phyloP scores from a whole-genome alignment of 2,797 vertebrate species.

The Premnoplex brunnescens region DNA sequence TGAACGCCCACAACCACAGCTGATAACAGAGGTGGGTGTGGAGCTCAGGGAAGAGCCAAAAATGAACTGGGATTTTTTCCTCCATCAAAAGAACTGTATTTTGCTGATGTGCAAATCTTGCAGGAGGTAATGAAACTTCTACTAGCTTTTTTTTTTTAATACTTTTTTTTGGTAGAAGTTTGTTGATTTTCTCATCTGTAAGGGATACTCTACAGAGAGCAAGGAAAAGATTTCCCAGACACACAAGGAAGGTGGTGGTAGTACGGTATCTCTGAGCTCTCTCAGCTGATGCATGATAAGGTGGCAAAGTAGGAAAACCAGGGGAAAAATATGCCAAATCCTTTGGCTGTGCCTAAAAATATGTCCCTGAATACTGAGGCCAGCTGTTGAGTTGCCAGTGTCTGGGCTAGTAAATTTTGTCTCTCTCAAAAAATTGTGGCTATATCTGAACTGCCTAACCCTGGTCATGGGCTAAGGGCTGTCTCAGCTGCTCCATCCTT shows the following conservation, averaged over 20 bases:
- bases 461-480: not conserved
- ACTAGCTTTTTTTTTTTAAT: not conserved
- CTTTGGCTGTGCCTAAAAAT: not conserved
- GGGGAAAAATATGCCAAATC: not conserved
- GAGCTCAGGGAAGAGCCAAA: not conserved
- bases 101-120: not conserved
- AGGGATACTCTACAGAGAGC: not conserved
- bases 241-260: not conserved
- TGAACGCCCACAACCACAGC: not conserved
- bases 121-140: not conserved
- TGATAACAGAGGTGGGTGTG: not conserved
- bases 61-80: not conserved
- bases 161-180: not conserved
- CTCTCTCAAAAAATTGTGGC: not conserved
- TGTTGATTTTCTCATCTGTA: not conserved
- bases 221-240: not conserved
- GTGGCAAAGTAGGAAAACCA: not conserved
- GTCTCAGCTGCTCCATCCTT: not conserved
- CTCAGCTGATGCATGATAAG: not conserved
- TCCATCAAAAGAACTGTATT: not conserved
- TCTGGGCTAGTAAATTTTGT: not conserved
- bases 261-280: not conserved
- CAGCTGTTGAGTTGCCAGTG: not conserved
- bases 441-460: not conserved
- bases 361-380: not conserved